Evolutionary conservation across 2,888 invertebrate genomes (phyloP).

Genomic region (Pimpla rufipes): DNA sequence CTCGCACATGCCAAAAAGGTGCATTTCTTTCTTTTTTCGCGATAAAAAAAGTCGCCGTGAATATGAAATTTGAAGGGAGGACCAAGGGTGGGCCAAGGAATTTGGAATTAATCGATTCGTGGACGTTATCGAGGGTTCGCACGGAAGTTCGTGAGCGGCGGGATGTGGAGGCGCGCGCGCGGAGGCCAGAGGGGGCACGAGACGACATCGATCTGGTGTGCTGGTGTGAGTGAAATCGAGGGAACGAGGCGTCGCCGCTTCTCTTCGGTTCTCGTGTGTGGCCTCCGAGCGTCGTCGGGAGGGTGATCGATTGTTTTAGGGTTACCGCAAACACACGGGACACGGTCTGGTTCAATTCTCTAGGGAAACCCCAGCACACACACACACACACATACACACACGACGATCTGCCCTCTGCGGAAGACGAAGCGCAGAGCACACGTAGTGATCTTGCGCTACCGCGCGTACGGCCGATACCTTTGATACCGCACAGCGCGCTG

Average conservation of each 20-base stretch:
- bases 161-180: conserved; percentile 1
- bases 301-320: conserved; percentile 84
- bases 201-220: conserved; percentile 64
- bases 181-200: conserved; percentile 38
- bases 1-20: background rate
- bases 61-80: conserved; percentile 45
- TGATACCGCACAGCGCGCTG: conserved; percentile 75
- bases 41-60: conserved; percentile 32
- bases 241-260: conserved; percentile 28
- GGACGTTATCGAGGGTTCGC: conserved; percentile 40
- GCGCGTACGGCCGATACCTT: conserved; percentile 75
- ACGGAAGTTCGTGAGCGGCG: conserved; percentile 21
- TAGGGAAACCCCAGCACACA: conserved; percentile 67
- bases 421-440: conserved; percentile 58
- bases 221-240: conserved; percentile 59
- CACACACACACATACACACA: conserved; percentile 1
- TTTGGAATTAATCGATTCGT: conserved; percentile 70
- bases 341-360: conserved; percentile 79
- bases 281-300: conserved; percentile 48
- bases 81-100: conserved; percentile 65
- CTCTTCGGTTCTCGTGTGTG: conserved; percentile 31
- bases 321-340: conserved; percentile 83
- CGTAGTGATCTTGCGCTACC: conserved; percentile 76
- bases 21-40: conserved; percentile 1
- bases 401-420: conserved; percentile 20